Evolutionary conservation across 2,888 invertebrate species (phyloP), one percentile per base, ranked within the genome.

Genomic region (Eupithecia abbreviata): DNA sequence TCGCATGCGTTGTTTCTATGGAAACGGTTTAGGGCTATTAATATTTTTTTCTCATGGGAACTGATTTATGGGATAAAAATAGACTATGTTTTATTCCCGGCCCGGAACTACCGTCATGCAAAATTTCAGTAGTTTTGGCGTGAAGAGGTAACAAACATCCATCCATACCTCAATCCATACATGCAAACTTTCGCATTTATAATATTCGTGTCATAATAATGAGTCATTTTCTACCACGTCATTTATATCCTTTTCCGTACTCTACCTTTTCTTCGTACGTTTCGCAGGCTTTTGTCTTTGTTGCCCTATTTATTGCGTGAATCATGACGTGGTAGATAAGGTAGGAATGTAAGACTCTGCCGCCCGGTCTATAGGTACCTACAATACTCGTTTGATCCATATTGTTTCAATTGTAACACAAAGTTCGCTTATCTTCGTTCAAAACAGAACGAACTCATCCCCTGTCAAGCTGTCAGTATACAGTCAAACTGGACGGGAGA

Each of bases 401-500:
- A 75, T 71, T 72, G 77, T 77, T 77, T 55, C 77, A 72, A 73
- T 76, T 77, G 76, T 68, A 76, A 76, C 65, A 73, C 70, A 76
- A 76, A 78, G 78, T 73, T 68, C 68, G 73, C 78, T 83, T 83
- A 84, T 83, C 82, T 72, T 30, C 79, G 73, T 78, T 81, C 79
- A 76, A 79, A 77, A 78, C 75, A 49, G 74, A 55, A 66, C 66
- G 71, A 51, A 71, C 74, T 75, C 73, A 70, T 74, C 66, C 12
- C 47, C 71, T 77, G 82, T 81, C 79, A 78, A 47, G 49, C 72
- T 80, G 83, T 80, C 84, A 84, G 84, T 85, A 78, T 78, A 79
- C 80, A 74, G 78, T 84, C 82, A 82, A 80, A 73, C 77, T n/a
- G 76, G 79, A 77, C 77, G 62, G 71, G 47, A 70, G 68, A 71